phyloP scores from a whole-genome alignment of 2,797 vertebrate species.

The Paramormyrops hopkinsi region DNA sequence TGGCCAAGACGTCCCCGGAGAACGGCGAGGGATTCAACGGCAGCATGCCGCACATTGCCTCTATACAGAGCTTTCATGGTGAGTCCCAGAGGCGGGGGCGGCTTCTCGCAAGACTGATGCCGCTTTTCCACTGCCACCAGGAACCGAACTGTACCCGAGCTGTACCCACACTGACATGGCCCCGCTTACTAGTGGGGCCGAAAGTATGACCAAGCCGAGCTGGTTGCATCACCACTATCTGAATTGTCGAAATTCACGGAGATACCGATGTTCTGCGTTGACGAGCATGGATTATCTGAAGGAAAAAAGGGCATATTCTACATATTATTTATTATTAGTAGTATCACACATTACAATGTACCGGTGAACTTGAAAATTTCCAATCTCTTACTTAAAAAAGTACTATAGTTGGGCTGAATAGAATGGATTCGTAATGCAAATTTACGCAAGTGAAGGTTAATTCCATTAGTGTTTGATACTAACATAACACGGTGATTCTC shows the following conservation, averaged over 20 bases:
- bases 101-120: too few relatives aligned
- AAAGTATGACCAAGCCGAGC: neutral
- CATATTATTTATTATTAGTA: neutral
- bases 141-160: neutral
- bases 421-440: neutral
- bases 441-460: neutral
- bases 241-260: neutral
- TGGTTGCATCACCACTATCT: neutral
- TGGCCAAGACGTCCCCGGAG: constrained; percentile 76
- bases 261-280: neutral
- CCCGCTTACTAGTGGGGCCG: neutral
- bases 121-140: neutral
- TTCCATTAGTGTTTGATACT: neutral
- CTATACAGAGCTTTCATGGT: constrained; percentile 81
- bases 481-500: neutral
- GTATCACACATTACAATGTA: neutral
- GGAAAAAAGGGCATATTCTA: neutral
- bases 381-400: neutral
- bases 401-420: neutral
- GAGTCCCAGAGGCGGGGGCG: constrained; percentile 42
- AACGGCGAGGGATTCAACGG: constrained; percentile 73
- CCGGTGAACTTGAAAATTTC: neutral
- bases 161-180: neutral
- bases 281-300: neutral
- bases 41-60: constrained; percentile 75